These are phyloP conservation scores for Eubasilissa regina DNA, from an alignment of 1,140 invertebrate genomes.

Conservation along the genomic window DNA sequence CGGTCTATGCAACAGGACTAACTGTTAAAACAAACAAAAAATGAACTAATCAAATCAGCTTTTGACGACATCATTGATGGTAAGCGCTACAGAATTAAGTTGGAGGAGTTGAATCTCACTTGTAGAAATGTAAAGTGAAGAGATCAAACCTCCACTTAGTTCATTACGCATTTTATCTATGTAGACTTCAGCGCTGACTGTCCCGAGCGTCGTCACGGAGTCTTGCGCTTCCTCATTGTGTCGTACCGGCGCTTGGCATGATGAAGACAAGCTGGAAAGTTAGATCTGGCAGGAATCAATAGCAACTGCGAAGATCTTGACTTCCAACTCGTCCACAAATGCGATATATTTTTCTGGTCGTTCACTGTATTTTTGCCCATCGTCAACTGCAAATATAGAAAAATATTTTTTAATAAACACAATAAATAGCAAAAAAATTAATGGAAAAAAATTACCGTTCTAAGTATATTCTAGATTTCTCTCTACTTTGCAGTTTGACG, in stretches of 20 bases:
- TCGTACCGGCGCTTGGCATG: neutral
- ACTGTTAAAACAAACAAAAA: too few species aligned
- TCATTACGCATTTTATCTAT: constrained; percentile 64
- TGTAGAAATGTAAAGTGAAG: constrained; percentile 73
- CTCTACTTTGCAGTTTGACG: too few species aligned
- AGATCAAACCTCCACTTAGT: constrained; percentile 75
- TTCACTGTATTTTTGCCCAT: too few species aligned
- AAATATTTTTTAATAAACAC: constrained; percentile 55
- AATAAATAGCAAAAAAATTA: neutral
- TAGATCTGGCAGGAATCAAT: constrained; percentile 72
- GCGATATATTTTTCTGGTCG: neutral
- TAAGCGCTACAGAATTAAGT: constrained; percentile 67
- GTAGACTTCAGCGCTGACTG: too few species aligned
- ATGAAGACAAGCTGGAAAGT: constrained; percentile 72
- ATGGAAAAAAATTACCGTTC: too few species aligned
- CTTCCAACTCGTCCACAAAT: constrained; percentile 71
- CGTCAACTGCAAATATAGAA: constrained; percentile 52
- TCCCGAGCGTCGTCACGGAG: too few species aligned
- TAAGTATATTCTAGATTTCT: too few species aligned
- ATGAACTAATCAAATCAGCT: too few species aligned
- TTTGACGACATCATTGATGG: neutral
- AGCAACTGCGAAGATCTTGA: constrained; percentile 71
- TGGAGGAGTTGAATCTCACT: constrained; percentile 76
- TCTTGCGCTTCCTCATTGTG: too few species aligned
- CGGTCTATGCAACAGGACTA: too few species aligned